phyloP scores from a whole-genome alignment of 2,888 invertebrate genomes.

The Trichogramma dendrolimi region DNA sequence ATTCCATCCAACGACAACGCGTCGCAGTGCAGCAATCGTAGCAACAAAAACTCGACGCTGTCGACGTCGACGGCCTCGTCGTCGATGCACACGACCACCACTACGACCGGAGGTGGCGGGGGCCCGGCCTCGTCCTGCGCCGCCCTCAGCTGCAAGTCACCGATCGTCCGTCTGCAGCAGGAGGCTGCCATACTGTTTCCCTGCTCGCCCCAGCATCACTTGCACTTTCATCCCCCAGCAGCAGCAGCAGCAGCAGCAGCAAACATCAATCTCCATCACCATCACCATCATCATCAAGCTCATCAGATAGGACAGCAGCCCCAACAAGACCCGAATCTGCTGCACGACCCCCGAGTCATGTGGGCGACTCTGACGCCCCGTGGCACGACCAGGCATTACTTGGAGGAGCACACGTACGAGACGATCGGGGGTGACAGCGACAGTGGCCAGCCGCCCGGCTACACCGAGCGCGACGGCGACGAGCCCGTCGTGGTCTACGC shows the following conservation, averaged over 20 bases:
- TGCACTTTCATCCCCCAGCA: neutral
- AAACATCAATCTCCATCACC: too few relatives aligned
- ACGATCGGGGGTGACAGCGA: slow-evolving; percentile 38
- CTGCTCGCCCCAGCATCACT: slow-evolving; percentile 41
- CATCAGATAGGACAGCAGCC: too few relatives aligned
- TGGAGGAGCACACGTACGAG: slow-evolving; percentile 50
- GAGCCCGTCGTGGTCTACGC: slow-evolving; percentile 34
- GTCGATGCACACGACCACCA: slow-evolving; percentile 46
- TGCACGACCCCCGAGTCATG: slow-evolving; percentile 57
- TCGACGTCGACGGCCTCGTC: slow-evolving; percentile 45
- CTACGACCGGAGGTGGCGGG: slow-evolving; percentile 16
- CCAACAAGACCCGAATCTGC: slow-evolving; percentile 7
- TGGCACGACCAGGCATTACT: slow-evolving; percentile 69
- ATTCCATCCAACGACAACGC: slow-evolving; percentile 24
- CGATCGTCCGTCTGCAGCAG: slow-evolving; percentile 46
- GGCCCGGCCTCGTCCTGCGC: slow-evolving; percentile 3
- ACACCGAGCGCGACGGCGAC: neutral
- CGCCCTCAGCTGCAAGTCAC: slow-evolving; percentile 2
- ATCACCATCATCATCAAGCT: too few relatives aligned
- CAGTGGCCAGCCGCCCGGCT: neutral
- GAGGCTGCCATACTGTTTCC: slow-evolving; percentile 62
- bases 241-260: too few relatives aligned
- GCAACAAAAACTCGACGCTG: slow-evolving; percentile 45
- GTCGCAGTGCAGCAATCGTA: slow-evolving; percentile 39
- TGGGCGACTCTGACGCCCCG: slow-evolving; percentile 84